Evolutionary conservation across 2,113 vertebrate species (phyloP), one percentile per base, ranked within the genome.

Genomic region (Hydrochoerus hydrochaeris): DNA sequence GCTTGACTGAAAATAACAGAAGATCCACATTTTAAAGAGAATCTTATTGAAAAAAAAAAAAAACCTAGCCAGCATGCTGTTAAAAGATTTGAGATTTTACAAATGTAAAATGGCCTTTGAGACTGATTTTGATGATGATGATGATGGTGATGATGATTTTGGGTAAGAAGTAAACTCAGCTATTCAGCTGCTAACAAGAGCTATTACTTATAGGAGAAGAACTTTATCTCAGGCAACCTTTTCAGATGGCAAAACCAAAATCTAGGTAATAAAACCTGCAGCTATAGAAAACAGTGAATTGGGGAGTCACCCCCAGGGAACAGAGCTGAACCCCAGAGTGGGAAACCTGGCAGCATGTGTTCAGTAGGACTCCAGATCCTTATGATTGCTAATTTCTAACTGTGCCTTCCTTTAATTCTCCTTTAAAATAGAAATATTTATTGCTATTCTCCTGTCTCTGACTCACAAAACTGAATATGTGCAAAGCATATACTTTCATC

Each of bases 71-170:
- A 78, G 3, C 26, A 67, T 85, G 10, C 32, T 81, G 44, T 84
- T 62, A 85, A 95, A 87, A 35, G 4, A 4, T 75, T 20, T 95
- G 80, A 86, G 28, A 89, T 90, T 92, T 86, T 28, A 80, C 35
- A 92, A 83, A 89, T 13, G 7, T 24, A 90, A 87, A 87, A 90
- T 20, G 26, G 12, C 0, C 88, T 86, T 77, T 44, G 41, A 14
- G 80, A 2, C 5, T 75, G 71, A 75, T 75, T 41, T 22, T n/a
- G 30, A 65, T 65, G 35, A 69, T 69, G 65, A n/a, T n/a, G 65
- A 8, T 35, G 35, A 69, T 69, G 20, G 3, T 41, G 69, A 41
- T 73, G 69, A 26, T 75, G 38, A 73, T 60, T 87, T 44, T 58
- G 14, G 78, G 62, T 46, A 44, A 80, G 57, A 86, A 86, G 13